These are phyloP conservation scores for Salvelinus alpinus DNA, from an alignment of 2,113 vertebrate species.

Conservation along the genomic window DNA sequence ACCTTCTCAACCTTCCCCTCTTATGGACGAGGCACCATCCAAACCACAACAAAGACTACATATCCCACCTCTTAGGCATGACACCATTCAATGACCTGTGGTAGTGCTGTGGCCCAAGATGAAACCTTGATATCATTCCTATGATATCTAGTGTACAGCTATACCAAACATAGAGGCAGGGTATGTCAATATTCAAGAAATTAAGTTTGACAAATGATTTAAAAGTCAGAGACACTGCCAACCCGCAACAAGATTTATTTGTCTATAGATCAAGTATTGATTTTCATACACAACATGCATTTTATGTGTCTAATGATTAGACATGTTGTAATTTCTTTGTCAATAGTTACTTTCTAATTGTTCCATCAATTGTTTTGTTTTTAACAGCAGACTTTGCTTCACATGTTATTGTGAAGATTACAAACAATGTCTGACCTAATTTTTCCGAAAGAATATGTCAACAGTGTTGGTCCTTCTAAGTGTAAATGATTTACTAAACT, in stretches of 20 bases:
- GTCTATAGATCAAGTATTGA: too few species aligned
- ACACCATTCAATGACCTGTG: not conserved
- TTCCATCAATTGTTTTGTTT: too few species aligned
- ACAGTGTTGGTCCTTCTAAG: not conserved
- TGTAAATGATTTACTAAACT: conserved; percentile 51
- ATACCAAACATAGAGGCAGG: too few species aligned
- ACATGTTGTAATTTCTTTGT: too few species aligned
- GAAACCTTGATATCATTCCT: not conserved
- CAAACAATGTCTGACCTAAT: conserved; percentile 24
- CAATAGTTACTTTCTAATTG: too few species aligned
- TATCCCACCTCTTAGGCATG: conserved; percentile 4
- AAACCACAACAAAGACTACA: conserved; percentile 46
- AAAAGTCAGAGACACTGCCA: too few species aligned
- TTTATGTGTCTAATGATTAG: too few species aligned
- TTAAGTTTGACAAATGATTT: not conserved
- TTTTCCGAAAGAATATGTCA: not conserved
- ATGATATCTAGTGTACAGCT: not conserved
- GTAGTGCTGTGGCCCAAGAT: not conserved
- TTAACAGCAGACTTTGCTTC: not conserved
- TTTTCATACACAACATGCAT: too few species aligned
- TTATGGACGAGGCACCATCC: conserved; percentile 57
- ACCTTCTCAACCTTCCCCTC: conserved; percentile 23
- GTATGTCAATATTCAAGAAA: not conserved
- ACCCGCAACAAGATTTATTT: too few species aligned
- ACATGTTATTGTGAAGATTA: not conserved